These are phyloP conservation scores for Remorina albescens DNA, from an alignment of 2,797 vertebrate genomes.

Conservation along the genomic window DNA sequence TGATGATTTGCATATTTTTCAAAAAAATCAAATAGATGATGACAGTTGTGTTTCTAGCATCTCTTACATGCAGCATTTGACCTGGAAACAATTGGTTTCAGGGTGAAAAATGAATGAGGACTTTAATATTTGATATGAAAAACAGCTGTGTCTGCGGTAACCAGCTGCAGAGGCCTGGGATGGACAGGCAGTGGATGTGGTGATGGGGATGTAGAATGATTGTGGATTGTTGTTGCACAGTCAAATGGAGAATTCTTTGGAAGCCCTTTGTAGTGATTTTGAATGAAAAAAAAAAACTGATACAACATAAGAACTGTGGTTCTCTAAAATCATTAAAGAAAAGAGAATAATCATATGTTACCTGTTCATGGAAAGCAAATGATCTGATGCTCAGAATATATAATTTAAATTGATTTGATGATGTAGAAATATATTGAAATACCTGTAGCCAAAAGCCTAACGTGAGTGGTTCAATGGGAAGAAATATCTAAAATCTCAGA, in stretches of 20 bases:
- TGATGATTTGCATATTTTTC: not conserved
- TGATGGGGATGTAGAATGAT: not conserved
- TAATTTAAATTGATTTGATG: not conserved
- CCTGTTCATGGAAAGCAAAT: not conserved
- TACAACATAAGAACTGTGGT: not conserved
- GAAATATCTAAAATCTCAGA: conserved; percentile 11
- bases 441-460: not conserved
- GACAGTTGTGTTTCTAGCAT: conserved; percentile 29
- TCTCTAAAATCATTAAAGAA: not conserved
- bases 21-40: not conserved
- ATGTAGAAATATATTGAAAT: not conserved
- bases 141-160: conserved; percentile 34
- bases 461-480: too few relatives aligned
- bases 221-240: not conserved
- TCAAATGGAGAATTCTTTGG: not conserved
- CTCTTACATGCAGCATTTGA: conserved; percentile 48
- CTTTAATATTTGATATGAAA: conserved; percentile 79
- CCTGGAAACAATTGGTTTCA: conserved; percentile 42
- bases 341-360: not conserved
- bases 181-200: too few relatives aligned
- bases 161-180: conserved; percentile 15
- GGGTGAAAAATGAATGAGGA: conserved; percentile 71
- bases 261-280: not conserved
- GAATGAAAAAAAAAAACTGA: conserved; percentile 4
- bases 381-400: not conserved